These are phyloP conservation scores for Drosophila prolongata DNA, from an alignment of 2,888 invertebrate genomes.

Conservation along the genomic window DNA sequence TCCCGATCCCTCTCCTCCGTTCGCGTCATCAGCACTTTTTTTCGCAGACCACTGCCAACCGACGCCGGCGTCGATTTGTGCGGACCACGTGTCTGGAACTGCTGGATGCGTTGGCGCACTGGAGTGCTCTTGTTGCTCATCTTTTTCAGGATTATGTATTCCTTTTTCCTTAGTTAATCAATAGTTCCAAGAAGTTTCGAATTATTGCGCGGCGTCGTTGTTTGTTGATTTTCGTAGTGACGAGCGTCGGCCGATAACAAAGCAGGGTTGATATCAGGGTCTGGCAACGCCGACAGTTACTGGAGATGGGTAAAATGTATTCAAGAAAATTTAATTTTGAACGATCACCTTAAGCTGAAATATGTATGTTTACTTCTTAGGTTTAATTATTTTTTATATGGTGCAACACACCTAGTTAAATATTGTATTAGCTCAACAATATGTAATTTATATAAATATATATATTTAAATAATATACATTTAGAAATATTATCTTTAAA, in stretches of 20 bases:
- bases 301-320: neutral
- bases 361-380: too few species aligned
- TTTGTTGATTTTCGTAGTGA: constrained; percentile 56
- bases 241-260: constrained; percentile 48
- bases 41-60: constrained; percentile 48
- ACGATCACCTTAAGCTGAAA: neutral
- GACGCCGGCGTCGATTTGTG: constrained; percentile 51
- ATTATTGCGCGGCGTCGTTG: constrained; percentile 70
- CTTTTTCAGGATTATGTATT: neutral
- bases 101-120: constrained; percentile 62
- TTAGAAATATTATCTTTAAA: too few species aligned
- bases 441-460: too few species aligned
- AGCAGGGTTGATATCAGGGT: constrained; percentile 12
- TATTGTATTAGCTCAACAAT: too few species aligned
- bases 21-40: constrained; percentile 32
- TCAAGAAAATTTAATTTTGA: neutral
- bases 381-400: too few species aligned
- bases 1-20: constrained; percentile 35
- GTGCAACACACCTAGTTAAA: too few species aligned
- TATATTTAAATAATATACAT: too few species aligned
- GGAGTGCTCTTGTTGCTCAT: constrained; percentile 72
- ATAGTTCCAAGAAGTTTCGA: constrained; percentile 57
- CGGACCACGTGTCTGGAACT: constrained; percentile 55
- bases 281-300: constrained; percentile 6
- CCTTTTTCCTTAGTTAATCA: constrained; percentile 5